phyloP scores from a whole-genome alignment of 2,797 vertebrate genomes.

The Parotocinclus haroldoi region DNA sequence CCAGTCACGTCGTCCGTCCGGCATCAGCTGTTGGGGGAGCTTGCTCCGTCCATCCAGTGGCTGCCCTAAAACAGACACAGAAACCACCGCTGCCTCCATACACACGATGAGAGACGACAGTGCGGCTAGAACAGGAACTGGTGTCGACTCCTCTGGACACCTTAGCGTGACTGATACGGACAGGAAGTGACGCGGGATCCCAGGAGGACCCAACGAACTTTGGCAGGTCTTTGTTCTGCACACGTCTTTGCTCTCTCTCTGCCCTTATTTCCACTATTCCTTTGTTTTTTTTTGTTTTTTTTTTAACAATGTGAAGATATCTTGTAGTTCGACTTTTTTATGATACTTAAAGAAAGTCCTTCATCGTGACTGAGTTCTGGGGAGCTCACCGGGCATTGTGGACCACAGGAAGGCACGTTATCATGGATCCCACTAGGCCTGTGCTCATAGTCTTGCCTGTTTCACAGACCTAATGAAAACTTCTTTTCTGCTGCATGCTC shows the following conservation, averaged over 20 bases:
- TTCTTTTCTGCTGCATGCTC: background rate
- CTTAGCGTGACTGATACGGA: conserved; percentile 9
- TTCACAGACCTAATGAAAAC: conserved; percentile 30
- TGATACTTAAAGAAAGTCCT: conserved; percentile 7
- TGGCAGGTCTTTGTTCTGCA: conserved; percentile 16
- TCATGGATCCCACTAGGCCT: background rate
- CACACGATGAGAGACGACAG: too few relatives aligned
- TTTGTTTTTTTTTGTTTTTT: conserved; percentile 38
- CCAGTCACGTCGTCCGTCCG: conserved; percentile 12
- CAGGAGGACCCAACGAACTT: conserved; percentile 31
- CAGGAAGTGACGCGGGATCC: conserved; percentile 25
- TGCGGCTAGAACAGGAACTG: conserved; percentile 33
- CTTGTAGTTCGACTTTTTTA: conserved; percentile 10
- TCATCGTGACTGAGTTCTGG: background rate
- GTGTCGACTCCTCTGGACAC: background rate
- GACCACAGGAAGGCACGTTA: conserved; percentile 54
- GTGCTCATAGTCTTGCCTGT: background rate
- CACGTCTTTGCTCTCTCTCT: background rate
- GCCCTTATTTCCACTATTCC: background rate
- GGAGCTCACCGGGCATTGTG: conserved; percentile 44
- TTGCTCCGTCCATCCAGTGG: background rate
- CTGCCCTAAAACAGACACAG: background rate
- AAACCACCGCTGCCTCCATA: conserved; percentile 5
- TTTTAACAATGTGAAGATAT: conserved; percentile 54
- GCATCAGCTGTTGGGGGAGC: conserved; percentile 7